Conservation (phyloP, 2,113 vertebrate species). For the Spheniscus mendiculus region DNA sequence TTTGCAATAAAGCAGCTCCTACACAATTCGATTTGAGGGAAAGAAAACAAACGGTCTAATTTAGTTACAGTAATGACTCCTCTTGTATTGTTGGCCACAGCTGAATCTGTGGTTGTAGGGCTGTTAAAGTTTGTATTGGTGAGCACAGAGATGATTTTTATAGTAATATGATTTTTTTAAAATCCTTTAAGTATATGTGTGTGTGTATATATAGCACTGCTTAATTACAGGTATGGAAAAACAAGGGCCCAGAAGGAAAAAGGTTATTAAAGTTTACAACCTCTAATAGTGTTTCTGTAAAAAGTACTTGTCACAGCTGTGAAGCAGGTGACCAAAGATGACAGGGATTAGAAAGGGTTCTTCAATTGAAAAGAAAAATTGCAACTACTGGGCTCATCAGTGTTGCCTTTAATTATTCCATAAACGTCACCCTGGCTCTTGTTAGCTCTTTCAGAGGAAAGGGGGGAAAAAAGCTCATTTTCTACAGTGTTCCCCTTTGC, state of each 20-base stretch:
- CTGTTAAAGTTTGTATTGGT: conserved; percentile 43
- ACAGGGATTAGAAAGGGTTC: conserved; percentile 54
- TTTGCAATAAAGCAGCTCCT: conserved; percentile 85
- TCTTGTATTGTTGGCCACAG: conserved; percentile 70
- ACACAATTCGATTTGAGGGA: conserved; percentile 83
- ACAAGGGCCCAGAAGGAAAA: not conserved
- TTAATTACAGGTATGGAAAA: conserved; percentile 57
- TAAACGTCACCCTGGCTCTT: conserved; percentile 29
- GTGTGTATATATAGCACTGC: not conserved
- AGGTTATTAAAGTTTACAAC: conserved; percentile 70
- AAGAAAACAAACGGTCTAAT: conserved; percentile 84
- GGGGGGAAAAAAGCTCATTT: not conserved
- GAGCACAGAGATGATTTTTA: conserved; percentile 68
- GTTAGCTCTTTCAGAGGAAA: conserved; percentile 29
- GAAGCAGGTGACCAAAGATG: conserved; percentile 65
- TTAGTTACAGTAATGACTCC: conserved; percentile 84
- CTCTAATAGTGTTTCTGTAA: conserved; percentile 57
- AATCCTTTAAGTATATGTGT: not conserved
- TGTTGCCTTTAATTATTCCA: conserved; percentile 61
- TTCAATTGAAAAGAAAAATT: not conserved
- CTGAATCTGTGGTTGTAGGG: conserved; percentile 45
- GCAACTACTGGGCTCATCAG: not conserved
- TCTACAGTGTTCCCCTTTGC: not conserved
- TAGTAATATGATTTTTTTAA: conserved; percentile 60
- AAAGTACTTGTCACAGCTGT: conserved; percentile 68